Evolutionary conservation across 2,888 invertebrate species (phyloP), one percentile per base, ranked within the genome.

Genomic region (Drosophila nigricruria): DNA sequence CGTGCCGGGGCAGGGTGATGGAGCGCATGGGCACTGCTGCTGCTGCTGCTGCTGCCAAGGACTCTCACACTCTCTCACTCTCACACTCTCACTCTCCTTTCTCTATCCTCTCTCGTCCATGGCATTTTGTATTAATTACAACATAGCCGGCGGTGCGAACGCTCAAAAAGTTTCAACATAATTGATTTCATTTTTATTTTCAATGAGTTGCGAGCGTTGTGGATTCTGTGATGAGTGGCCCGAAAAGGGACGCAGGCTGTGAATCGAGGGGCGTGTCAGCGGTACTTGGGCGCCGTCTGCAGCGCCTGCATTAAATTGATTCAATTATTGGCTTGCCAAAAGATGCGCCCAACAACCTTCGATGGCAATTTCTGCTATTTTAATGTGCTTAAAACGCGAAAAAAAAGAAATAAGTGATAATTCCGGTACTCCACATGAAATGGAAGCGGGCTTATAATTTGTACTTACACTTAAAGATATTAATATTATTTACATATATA

Each of bases 41-140:
- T 36, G 34, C 32, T 10, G n/a, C n/a, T n/a, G 42, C 43, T 47
- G 25, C 47, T 40, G 65, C 54, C 60, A 52, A 34, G 18, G 42
- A 47, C 27, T 54, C 54, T 40, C 38, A 34, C 36, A 16, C 27
- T 8, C 47, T 4, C 47, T 8, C 10, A 8, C 47, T 27, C 27
- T n/a, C 25, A 14, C 32, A 0, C 30, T 32, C 50, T 23, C 34
- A 8, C 20, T 16, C 16, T 23, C 34, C 34, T 10, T 49, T 34
- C 36, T 3, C n/a, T 38, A n/a, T 25, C 25, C 38, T 5, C 16
- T 30, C 56, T 32, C 9, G 56, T 30, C 69, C 68, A 67, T 53
- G 66, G 81, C 87, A 86, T 85, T 88, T 88, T 87, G 84, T 85
- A 85, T 85, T 85, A 85, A 85, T 85, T 85, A 85, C 84, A 88